Base-by-base conservation (phyloP, 2,113 vertebrate genomes). In the Cyrtonyx montezumae region DNA sequence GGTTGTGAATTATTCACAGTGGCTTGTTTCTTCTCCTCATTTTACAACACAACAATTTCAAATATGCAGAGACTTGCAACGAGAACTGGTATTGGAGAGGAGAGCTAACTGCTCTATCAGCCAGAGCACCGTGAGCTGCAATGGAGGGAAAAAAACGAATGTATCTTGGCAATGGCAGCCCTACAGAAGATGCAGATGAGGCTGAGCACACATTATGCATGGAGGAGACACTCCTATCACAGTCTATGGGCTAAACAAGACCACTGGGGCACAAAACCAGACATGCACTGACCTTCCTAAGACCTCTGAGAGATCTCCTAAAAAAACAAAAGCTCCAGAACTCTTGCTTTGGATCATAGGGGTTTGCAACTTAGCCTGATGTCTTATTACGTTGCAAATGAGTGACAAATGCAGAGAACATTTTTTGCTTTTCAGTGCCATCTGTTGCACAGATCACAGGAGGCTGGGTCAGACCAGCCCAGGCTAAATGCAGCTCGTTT, bases 1-100 rank as follows among this genome's bases (percentile, higher is more conserved):
- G 79, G 73, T 71, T 43, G 94, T 98, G 89, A 98, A 97, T 98
- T 97, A 97, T 98, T 98, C 94, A 97, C 94, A 45, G 74, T 48
- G 71, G 22, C 91, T 97, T 97, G 94, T 96, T 97, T 92, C 73
- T 69, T 86, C 75, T 93, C 67, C 93, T 90, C 93, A 89, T 97
- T 97, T 97, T 96, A 97, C 92, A 97, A 95, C 86, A 88, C 93
- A 96, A 88, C 81, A 75, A 36, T 96, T 96, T 98, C 96, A 98
- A 98, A 97, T 97, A 97, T 97, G 97, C 96, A 97, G 76, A 94
- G 79, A 30, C 62, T 90, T 79, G 85, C 81, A 94, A 79, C 12
- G 34, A 88, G 94, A 96, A 84, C 77, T 19, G 5, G 30, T 87
- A 80, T 94, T 93, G 91, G 92, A 97, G 82, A 68, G 69, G 77